Evolutionary conservation across 2,888 invertebrate genomes (phyloP), one percentile per base, ranked within the genome.

Genomic region (Isotomurus palustris): DNA sequence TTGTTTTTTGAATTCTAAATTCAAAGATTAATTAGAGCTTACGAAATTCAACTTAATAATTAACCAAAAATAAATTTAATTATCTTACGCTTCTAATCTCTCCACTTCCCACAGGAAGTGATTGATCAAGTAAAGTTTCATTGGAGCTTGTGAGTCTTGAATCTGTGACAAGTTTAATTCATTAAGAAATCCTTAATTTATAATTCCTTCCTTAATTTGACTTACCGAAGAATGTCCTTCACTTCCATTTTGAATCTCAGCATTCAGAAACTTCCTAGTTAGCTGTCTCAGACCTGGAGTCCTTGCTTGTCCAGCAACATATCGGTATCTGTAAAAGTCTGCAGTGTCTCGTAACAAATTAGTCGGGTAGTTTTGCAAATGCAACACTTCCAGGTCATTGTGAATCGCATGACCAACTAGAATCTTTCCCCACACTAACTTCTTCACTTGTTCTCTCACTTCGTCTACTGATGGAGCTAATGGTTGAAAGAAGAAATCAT

Each of bases 401-500:
- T 53, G 53, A 35, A 53, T 53, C 1, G 53, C 29, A 36, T 53
- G 53, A 2, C 53, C 53, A n/a, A 53, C 53, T 8, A 53, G 53
- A 25, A 36, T 25, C 47, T 21, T 45, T 19, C 35, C 36, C n/a
- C 14, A 2, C 6, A 54, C 53, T 6, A 54, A 10, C 3, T 6
- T 27, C 12, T 35, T 25, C 3, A 54, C 47, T 25, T 47, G 5
- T 12, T 36, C 14, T 4, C 36, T n/a, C 14, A 47, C 53, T 8
- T 10, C 17, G 12, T 29, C 17, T n/a, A n/a, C n/a, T n/a, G n/a
- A n/a, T n/a, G n/a, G n/a, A n/a, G n/a, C n/a, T n/a, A n/a, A n/a
- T n/a, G n/a, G n/a, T n/a, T n/a, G n/a, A n/a, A n/a, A n/a, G n/a
- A n/a, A n/a, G n/a, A n/a, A n/a, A n/a, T n/a, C n/a, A n/a, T n/a